These are phyloP conservation scores for Zoanthus solanderi DNA, from an alignment of 92 coral and sea anemone species.

Conservation along the genomic window DNA sequence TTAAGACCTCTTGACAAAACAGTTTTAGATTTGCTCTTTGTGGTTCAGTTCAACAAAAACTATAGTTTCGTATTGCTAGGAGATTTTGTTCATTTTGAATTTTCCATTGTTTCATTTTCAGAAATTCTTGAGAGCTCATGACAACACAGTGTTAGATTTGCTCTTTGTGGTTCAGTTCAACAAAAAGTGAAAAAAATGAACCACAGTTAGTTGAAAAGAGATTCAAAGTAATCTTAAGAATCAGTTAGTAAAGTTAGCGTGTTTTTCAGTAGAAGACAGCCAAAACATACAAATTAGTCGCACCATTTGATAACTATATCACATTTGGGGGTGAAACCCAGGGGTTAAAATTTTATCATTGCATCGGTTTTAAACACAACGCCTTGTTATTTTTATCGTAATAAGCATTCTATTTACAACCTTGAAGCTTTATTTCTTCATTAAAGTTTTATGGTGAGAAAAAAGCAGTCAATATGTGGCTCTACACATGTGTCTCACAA, in stretches of 20 bases:
- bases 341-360: not conserved
- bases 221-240: not conserved
- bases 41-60: not conserved
- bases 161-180: too few species aligned
- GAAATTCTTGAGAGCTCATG: not conserved
- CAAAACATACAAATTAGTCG: not conserved
- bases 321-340: not conserved
- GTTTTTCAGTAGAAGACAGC: not conserved
- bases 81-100: not conserved
- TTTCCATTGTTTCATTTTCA: not conserved
- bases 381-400: not conserved
- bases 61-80: not conserved
- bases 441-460: slow-evolving; percentile 6
- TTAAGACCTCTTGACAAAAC: not conserved
- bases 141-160: not conserved
- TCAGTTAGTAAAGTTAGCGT: not conserved
- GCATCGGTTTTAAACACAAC: not conserved
- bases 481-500: not conserved
- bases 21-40: not conserved
- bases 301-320: not conserved
- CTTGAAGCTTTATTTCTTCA: not conserved
- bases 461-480: not conserved
- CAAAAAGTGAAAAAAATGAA: not conserved
- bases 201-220: not conserved
- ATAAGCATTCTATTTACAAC: not conserved